Base-by-base conservation (phyloP, 2,888 invertebrate species). In the Volucella inflata region DNA sequence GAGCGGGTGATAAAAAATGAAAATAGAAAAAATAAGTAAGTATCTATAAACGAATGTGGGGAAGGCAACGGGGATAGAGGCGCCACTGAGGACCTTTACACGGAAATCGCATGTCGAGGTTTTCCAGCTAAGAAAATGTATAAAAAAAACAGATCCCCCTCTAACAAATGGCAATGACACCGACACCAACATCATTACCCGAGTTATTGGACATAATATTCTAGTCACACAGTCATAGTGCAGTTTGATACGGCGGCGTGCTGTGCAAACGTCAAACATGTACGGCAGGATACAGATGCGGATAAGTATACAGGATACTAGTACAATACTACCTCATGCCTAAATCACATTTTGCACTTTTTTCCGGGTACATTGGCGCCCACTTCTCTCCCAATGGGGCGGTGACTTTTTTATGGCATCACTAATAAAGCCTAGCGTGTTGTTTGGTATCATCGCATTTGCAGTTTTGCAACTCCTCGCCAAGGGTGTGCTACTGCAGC, bases 341-440 rank as follows among this genome's bases (percentile, higher is more conserved):
- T 12, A 50, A 17, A 14, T 10, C 0, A 17, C n/a, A 4, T 17
- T 51, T 50, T 40, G 2, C 50, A 30, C 46, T 67, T 60, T 50
- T 48, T 42, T 50, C 40, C n/a, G 30, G 12, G 12, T 30, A 50
- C 21, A 11, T 30, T 14, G 9, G 46, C 12, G 17, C 51, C 71
- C 48, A 14, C 10, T 50, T 42, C 16, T 30, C 40, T 40, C 11
- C 16, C 8, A 14, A 48, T 6, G 30, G 17, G 70, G 57, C 51
- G 57, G 57, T 60, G 57, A 42, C 60, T 62, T 51, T 50, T 67
- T 76, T 40, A 30, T 50, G 76, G 67, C 44, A 67, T 67, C 67
- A 55, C 67, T 51, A 76, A 76, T 76, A 60, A 76, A 76, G 68
- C 17, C 59, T 79, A 75, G 70, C 79, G 84, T 79, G 80, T 75